phyloP scores from a whole-genome alignment of 2,113 vertebrate species.

The Gavia stellata region DNA sequence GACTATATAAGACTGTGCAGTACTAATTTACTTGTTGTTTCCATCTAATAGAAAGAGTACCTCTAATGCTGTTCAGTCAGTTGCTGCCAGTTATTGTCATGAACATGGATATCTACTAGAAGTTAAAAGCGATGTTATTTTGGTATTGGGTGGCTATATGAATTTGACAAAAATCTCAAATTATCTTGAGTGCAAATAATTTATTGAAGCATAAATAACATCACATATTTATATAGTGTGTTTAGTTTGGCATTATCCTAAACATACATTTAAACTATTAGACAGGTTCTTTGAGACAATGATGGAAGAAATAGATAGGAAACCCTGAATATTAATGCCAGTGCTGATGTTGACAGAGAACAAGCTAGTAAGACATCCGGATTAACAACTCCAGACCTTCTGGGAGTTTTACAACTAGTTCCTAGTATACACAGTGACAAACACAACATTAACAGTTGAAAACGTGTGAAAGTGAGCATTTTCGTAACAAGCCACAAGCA shows the following conservation, averaged over 20 bases:
- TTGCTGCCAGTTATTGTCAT: neutral
- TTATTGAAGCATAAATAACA: neutral
- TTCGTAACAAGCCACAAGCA: neutral
- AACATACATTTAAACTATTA: neutral
- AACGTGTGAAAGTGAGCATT: neutral
- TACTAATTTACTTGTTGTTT: neutral
- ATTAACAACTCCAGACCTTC: neutral
- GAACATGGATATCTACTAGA: neutral
- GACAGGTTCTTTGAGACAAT: neutral
- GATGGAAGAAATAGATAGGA: neutral
- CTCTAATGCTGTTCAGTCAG: neutral
- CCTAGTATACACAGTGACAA: neutral
- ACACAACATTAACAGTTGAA: neutral
- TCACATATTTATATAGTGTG: neutral
- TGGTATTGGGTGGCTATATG: neutral
- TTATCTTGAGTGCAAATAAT: neutral
- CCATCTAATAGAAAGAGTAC: neutral
- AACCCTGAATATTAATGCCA: neutral
- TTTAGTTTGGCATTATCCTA: neutral
- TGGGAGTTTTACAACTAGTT: neutral
- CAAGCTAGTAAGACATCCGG: fast-evolving
- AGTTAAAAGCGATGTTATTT: neutral
- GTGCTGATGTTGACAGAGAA: neutral
- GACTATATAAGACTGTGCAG: neutral
- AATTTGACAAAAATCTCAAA: neutral